Percentiles rank a stretch among this genome's conserved stretches.
These are phyloP conservation scores for Drosophila carrolli DNA, from an alignment of 1,140 invertebrate genomes.

Conservation along the genomic window DNA sequence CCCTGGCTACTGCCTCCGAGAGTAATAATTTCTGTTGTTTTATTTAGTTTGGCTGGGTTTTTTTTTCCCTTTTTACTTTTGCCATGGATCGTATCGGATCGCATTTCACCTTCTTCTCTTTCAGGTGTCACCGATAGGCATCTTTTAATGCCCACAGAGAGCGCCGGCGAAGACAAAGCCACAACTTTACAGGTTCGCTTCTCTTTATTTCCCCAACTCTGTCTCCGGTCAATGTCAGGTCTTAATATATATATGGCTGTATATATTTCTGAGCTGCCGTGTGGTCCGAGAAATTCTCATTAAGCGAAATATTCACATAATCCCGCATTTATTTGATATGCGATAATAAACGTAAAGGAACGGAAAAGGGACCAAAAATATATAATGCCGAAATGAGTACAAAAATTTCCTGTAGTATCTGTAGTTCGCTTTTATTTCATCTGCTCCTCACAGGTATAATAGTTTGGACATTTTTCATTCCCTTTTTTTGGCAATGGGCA, in stretches of 20 bases:
- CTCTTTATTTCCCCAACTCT: slow-evolving; percentile 28
- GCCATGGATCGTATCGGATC: slow-evolving; percentile 78
- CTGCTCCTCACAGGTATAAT: slow-evolving; percentile 30
- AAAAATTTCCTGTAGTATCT: slow-evolving; percentile 36
- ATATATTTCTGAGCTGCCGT: slow-evolving; percentile 44
- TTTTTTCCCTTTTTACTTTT: slow-evolving; percentile 34
- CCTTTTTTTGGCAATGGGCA: slow-evolving; percentile 22
- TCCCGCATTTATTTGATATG: slow-evolving; percentile 84
- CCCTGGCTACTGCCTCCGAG: slow-evolving; percentile 42
- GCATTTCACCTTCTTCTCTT: slow-evolving; percentile 83
- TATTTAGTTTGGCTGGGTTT: slow-evolving; percentile 9
- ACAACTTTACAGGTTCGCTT: slow-evolving; percentile 60
- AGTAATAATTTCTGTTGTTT: slow-evolving; percentile 72
- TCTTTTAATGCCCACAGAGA: slow-evolving; percentile 72
- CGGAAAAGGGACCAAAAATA: slow-evolving; percentile 25
- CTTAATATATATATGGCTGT: slow-evolving; percentile 5
- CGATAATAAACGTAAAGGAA: slow-evolving; percentile 62
- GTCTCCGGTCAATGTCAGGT: slow-evolving; percentile 40
- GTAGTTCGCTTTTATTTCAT: slow-evolving; percentile 26
- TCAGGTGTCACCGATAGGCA: slow-evolving; percentile 84
- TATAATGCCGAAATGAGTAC: slow-evolving; percentile 40
- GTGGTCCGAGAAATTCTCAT: slow-evolving; percentile 81
- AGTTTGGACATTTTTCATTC: slow-evolving; percentile 27
- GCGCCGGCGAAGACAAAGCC: slow-evolving; percentile 68
- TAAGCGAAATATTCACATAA: slow-evolving; percentile 84